Evolutionary conservation across 2,113 vertebrate species (phyloP), one percentile per base, ranked within the genome.

Genomic region (Alethe castanea): DNA sequence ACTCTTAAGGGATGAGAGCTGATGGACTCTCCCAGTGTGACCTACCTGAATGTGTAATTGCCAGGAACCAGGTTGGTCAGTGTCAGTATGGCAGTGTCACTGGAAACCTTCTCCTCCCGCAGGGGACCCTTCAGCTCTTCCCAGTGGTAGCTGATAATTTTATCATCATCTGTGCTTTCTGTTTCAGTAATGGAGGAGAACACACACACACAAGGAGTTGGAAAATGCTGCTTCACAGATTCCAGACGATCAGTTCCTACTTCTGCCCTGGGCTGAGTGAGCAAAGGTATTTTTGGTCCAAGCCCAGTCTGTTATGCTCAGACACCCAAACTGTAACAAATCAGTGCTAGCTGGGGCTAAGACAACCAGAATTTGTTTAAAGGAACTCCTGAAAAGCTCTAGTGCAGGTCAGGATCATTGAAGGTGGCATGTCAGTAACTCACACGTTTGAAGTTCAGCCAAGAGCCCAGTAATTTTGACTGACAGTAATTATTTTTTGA

Each of bases 101-200:
- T 99, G 14, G 98, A 99, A 67, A 99, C 98, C 94, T 99, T 99
- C 86, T 99, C 99, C 93, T 99, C 99, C 94, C 99, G 95, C 91
- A 99, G 97, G 10, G 99, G 99, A 24, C 99, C 99, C 94, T 99
- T 99, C 84, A 99, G 98, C 73, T 99, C 99, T 73, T 99, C 99
- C 99, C 99, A 99, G 93, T 98, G 98, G 97, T 98, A 99, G 29
- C 97, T 97, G 94, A 99, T 98, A 48, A 99, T 99, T 97, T 97
- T 99, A 94, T 99, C 99, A 95, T 99, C 99, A 80, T 99, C 99
- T 0, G 98, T 99, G 97, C 99, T 99, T 97, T 99, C 99, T 99
- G 98, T 86, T 67, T 93, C 53, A 84, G 40, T 40, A 28, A 71
- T 0, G 6, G 60, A 84, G 53, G 40, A 76, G 93, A 94, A 89